Conservation (phyloP, 2,797 vertebrate species). For the Cyclura pinguis region DNA sequence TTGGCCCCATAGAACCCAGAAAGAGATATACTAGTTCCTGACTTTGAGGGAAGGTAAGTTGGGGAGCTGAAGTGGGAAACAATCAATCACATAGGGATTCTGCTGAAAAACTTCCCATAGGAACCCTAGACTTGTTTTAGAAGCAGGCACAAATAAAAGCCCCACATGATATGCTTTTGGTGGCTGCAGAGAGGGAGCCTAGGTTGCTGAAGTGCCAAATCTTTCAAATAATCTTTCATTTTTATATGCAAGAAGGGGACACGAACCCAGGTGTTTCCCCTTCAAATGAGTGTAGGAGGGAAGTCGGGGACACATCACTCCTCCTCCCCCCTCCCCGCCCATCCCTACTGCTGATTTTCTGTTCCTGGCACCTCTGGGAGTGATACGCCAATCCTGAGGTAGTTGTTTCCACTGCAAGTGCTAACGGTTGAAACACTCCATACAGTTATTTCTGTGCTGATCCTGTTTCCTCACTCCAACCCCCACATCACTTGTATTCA, state of each 20-base stretch:
- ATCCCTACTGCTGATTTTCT: constrained; percentile 9
- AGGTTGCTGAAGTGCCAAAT: neutral
- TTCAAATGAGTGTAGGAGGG: constrained; percentile 28
- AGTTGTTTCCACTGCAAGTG: constrained; percentile 41
- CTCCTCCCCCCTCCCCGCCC: neutral
- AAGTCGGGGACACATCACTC: neutral
- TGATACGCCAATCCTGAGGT: constrained; percentile 9
- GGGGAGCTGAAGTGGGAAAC: neutral
- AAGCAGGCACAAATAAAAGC: neutral
- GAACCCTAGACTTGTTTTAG: neutral
- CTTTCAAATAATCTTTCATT: constrained; percentile 32
- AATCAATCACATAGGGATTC: neutral
- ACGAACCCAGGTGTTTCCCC: constrained; percentile 36
- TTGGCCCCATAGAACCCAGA: no score
- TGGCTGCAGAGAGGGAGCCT: constrained; percentile 14
- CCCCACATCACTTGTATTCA: neutral
- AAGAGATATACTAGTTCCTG: neutral
- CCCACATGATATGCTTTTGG: neutral
- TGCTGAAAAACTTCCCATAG: neutral
- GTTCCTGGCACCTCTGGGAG: constrained; percentile 46
- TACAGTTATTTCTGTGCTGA: constrained; percentile 43
- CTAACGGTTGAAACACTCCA: constrained; percentile 48
- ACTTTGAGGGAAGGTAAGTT: neutral
- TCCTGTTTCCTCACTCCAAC: constrained; percentile 10
- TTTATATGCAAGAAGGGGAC: constrained; percentile 10